These are phyloP conservation scores for Limnephilus lunatus DNA, from an alignment of 2,888 invertebrate genomes.

Conservation along the genomic window DNA sequence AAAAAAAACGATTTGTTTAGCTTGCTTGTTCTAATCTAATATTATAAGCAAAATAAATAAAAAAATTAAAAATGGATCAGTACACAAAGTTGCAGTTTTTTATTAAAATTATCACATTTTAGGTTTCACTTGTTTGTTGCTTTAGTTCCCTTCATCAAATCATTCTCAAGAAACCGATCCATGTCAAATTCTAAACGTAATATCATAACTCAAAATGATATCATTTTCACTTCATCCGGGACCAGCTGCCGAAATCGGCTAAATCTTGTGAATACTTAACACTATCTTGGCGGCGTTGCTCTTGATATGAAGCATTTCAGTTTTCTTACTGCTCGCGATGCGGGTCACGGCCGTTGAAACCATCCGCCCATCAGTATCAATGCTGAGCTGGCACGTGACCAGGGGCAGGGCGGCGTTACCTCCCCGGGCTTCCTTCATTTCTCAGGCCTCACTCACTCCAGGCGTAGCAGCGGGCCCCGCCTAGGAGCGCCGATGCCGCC, in stretches of 20 bases:
- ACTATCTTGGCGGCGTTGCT: slow-evolving; percentile 25
- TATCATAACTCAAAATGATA: neutral
- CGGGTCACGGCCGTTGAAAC: slow-evolving; percentile 51
- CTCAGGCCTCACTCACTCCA: neutral
- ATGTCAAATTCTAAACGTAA: neutral
- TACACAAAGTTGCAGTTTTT: too few species aligned
- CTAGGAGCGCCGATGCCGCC: neutral
- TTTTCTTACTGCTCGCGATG: slow-evolving; percentile 40
- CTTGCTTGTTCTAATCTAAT: too few species aligned
- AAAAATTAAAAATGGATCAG: too few species aligned
- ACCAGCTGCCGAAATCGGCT: slow-evolving; percentile 8
- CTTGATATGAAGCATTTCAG: slow-evolving; percentile 40
- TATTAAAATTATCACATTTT: too few species aligned
- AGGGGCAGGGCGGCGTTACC: neutral
- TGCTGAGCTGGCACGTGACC: slow-evolving; percentile 52
- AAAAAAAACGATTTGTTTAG: too few species aligned
- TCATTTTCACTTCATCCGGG: neutral
- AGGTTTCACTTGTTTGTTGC: too few species aligned
- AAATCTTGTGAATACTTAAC: slow-evolving; percentile 36
- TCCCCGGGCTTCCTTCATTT: neutral
- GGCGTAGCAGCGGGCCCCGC: neutral
- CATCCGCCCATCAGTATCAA: slow-evolving; percentile 60
- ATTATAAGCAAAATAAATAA: too few species aligned
- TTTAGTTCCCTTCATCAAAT: neutral
- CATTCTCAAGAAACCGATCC: neutral